Base-by-base conservation (phyloP, 2,888 invertebrate species). In the Thymelicus lineola region DNA sequence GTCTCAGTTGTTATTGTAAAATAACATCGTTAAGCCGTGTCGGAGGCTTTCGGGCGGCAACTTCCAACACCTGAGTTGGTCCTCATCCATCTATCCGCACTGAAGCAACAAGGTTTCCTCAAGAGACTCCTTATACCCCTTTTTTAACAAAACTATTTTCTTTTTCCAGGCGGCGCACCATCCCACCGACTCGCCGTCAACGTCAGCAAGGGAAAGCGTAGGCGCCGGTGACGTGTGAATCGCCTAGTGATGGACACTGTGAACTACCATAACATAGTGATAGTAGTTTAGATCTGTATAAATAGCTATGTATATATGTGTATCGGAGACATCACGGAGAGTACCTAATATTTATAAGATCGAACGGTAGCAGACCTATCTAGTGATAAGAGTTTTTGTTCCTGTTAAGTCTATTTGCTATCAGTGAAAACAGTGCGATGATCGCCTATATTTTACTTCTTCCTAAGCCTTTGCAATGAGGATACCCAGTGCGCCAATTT, bases 111-210 rank as follows among this genome's bases (percentile, higher is more conserved):
- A 28, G 28, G 28, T 1, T 3, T 28, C 28, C 28, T 28, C 28
- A 28, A 28, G n/a, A n/a, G n/a, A n/a, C n/a, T n/a, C n/a, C n/a
- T 28, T 28, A 28, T 28, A 28, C 3, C 28, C 7, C 1, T 10
- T 38, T 1, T 38, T 42, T 42, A 42, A 42, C 12, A 4, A 12
- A 12, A 42, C n/a, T 50, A 12, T 60, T 61, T 45, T 15, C 35
- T 48, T 42, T 71, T 91, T 90, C n/a, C 91, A 92, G 91, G 80
- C 83, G 90, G 90, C 89, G 91, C 88, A 80, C 73, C 82, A 85
- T 75, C 84, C 86, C 83, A 81, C 87, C 80, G 89, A 87, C 66
- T 83, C 87, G 69, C 84, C 88, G 46, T 83, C 86, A 70, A 82
- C 87, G 70, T 86, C 88, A 74, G 80, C 79, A 10, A 48, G 74